A percentile compares a stretch with the other conserved stretches of the same genome.
These are phyloP conservation scores for Oscheius sp. DNA, from an alignment of 1,140 invertebrate genomes.

Conservation along the genomic window DNA sequence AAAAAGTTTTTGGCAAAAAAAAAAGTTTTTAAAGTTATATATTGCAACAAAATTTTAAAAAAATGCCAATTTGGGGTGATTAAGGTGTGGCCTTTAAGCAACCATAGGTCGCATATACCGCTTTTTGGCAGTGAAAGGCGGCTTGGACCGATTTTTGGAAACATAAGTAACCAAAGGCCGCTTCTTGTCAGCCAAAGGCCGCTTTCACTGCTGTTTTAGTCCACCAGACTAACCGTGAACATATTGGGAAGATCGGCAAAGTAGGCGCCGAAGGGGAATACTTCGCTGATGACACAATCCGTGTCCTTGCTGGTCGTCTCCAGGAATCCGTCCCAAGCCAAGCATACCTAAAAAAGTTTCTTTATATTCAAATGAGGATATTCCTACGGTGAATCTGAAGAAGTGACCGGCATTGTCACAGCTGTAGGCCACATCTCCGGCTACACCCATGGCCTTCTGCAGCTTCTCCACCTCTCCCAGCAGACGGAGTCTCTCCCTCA, in stretches of 20 bases:
- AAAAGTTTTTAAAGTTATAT: too few species aligned
- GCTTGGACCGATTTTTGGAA: too few species aligned
- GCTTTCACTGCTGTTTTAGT: not conserved
- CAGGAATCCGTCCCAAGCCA: slow-evolving; percentile 87
- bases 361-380: not conserved
- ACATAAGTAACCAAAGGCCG: too few species aligned
- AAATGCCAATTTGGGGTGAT: too few species aligned
- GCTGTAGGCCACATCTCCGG: slow-evolving; percentile 89
- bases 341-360: slow-evolving; percentile 60
- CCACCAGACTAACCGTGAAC: slow-evolving; percentile 70
- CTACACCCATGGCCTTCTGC: slow-evolving; percentile 77
- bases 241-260: slow-evolving; percentile 86
- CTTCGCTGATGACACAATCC: slow-evolving; percentile 61
- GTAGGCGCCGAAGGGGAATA: slow-evolving; percentile 89
- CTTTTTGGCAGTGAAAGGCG: too few species aligned
- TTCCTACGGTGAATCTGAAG: slow-evolving; percentile 65
- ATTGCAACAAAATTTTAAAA: too few species aligned
- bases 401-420: slow-evolving; percentile 92
- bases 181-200: too few species aligned
- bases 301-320: slow-evolving; percentile 39
- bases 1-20: too few species aligned
- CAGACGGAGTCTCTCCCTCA: slow-evolving; percentile 86
- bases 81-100: too few species aligned
- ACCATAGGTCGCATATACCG: too few species aligned
- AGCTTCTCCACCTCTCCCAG: slow-evolving; percentile 80